Evolutionary conservation across 92 coral and sea anemone species (phyloP), one percentile per base, ranked within the genome.

Genomic region (Blastomussa wellsi): DNA sequence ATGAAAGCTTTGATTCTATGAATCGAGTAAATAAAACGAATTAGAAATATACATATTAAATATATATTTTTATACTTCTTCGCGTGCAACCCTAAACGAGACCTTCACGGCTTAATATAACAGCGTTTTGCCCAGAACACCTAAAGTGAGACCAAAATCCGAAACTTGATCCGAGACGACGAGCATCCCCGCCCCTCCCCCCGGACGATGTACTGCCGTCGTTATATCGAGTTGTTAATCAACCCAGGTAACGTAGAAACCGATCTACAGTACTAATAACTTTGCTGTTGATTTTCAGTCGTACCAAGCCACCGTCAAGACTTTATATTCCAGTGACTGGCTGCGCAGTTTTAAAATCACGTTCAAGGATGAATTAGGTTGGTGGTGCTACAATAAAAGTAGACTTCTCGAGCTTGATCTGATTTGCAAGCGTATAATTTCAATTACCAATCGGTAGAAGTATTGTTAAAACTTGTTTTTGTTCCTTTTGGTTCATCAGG

Each of bases 351-450:
- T 96, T 76, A 74, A 57, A 65, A 89, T 96, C 67, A 88, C 62
- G 11, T 96, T 96, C 76, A 86, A 89, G 81, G 95, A 88, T 32
- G 98, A 96, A 86, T 87, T 86, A 89, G 98, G 98, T 96, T 66
- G 24, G 87, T 55, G 38, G 39, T 73, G 74, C 10, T 8, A 24
- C 59, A 37, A 16, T 60, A 6, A 60, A 51, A 51, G 9, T 65
- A 37, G 9, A n/a, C 16, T 26, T 65, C 35, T 62, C 29, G 17
- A 6, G 36, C 8, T 35, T 38, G 44, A 24, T 14, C 20, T 69
- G 4, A 16, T 33, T 69, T 38, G 36, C 39, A 36, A 70, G 47
- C 28, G 5, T 35, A 36, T 3, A 69, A 29, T 1, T 13, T 69
- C 42, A 68, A 31, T 13, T 37, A n/a, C 44, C 3, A 1, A 16